A percentile compares a stretch with the other conserved stretches of the same genome.
Evolutionary conservation across 2,113 vertebrate genomes (phyloP).

Genomic region (Lepus americanus): DNA sequence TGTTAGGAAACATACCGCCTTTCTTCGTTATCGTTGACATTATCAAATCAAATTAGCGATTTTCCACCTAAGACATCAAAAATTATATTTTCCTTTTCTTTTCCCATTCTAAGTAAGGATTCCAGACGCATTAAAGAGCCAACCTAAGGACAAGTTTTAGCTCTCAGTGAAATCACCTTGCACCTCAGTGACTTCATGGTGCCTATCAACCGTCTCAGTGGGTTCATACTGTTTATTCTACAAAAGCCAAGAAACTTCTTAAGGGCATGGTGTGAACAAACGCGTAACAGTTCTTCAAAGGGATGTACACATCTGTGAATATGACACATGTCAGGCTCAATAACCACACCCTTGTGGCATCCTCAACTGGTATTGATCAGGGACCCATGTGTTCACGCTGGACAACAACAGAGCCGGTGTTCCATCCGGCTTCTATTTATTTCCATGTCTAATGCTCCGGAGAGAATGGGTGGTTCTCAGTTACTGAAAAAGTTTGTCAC

Average conservation of each 20-base stretch:
- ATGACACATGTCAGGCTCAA: not conserved
- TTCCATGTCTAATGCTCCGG: constrained; percentile 49
- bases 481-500: constrained; percentile 67
- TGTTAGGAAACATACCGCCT: not conserved
- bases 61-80: not conserved
- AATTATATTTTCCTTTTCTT: not conserved
- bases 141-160: not conserved
- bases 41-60: not conserved
- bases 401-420: constrained; percentile 47
- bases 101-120: not conserved
- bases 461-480: not conserved
- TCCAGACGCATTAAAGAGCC: not conserved
- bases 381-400: not conserved
- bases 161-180: not conserved
- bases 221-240: not conserved
- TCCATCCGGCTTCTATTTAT: constrained; percentile 10
- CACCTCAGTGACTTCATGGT: not conserved
- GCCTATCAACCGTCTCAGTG: not conserved
- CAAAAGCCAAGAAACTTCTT: not conserved
- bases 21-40: not conserved
- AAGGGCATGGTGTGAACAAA: not conserved
- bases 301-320: not conserved
- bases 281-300: not conserved
- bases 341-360: not conserved
- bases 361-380: constrained; percentile 55